Conservation (phyloP, 2,113 vertebrate genomes). For the Brienomyrus longianalis region DNA sequence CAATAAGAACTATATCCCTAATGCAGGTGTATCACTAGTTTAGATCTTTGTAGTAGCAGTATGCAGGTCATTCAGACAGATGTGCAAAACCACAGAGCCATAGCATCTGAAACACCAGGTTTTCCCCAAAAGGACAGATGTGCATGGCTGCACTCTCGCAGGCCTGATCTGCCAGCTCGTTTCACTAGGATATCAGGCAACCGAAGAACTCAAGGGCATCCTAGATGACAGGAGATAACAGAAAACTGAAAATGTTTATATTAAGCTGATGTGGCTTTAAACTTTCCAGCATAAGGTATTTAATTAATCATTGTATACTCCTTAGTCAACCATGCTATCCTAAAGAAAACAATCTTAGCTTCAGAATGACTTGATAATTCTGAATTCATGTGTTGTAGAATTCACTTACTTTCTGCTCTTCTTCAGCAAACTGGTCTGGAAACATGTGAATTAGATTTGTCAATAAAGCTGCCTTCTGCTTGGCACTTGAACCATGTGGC, state of each 20-base stretch:
- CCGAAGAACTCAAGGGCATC: constrained; percentile 11
- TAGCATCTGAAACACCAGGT: neutral
- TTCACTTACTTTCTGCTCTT: no score
- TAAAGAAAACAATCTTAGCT: neutral
- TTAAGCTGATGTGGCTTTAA: neutral
- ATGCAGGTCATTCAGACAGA: neutral
- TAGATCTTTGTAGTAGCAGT: no score
- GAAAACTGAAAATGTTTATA: no score
- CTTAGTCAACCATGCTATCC: neutral
- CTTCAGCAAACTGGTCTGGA: no score
- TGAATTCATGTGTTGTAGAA: no score
- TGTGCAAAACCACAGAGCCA: neutral
- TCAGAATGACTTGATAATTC: no score
- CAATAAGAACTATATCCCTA: no score
- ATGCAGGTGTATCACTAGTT: no score
- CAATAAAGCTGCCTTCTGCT: no score
- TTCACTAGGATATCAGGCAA: neutral
- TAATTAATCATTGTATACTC: neutral
- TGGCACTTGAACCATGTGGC: no score
- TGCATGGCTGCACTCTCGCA: neutral
- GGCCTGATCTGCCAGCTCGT: neutral
- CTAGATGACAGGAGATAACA: neutral
- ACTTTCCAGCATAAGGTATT: no score
- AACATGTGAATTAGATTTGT: no score
- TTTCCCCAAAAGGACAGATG: neutral